Evolutionary conservation across 2,888 invertebrate genomes (phyloP).

Genomic region (Leptinotarsa peninsularis): DNA sequence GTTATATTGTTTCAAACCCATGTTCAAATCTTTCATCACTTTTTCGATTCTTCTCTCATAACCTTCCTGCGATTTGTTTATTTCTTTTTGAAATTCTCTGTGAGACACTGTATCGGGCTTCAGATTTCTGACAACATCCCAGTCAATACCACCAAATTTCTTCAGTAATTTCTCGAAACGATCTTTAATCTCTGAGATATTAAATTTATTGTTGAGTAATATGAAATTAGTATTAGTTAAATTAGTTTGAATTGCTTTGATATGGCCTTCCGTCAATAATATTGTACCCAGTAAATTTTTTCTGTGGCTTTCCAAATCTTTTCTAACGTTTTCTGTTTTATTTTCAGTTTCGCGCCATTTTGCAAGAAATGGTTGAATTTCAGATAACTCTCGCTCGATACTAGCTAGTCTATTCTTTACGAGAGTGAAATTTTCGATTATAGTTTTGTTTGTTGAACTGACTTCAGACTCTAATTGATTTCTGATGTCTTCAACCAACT

Average conservation of each 20-base stretch:
- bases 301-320: not conserved
- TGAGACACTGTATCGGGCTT: not conserved
- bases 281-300: not conserved
- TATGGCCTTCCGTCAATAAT: not conserved
- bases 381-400: slow-evolving; percentile 2
- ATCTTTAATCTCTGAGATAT: not conserved
- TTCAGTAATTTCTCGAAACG: not conserved
- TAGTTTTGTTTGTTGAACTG: not conserved
- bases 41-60: not conserved
- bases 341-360: not conserved
- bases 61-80: not conserved
- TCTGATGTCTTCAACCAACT: not conserved
- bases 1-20: not conserved
- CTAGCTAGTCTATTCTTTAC: not conserved
- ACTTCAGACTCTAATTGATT: slow-evolving; percentile 2
- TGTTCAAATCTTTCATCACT: not conserved
- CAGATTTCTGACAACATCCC: slow-evolving; percentile 1
- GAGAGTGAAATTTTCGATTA: slow-evolving; percentile 4
- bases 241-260: not conserved
- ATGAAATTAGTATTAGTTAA: not conserved
- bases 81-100: not conserved
- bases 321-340: not conserved
- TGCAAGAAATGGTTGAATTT: not conserved
- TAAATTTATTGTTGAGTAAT: not conserved
- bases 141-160: slow-evolving; percentile 4